phyloP scores from a whole-genome alignment of 2,888 invertebrate species.

The Tortricodes alternella region DNA sequence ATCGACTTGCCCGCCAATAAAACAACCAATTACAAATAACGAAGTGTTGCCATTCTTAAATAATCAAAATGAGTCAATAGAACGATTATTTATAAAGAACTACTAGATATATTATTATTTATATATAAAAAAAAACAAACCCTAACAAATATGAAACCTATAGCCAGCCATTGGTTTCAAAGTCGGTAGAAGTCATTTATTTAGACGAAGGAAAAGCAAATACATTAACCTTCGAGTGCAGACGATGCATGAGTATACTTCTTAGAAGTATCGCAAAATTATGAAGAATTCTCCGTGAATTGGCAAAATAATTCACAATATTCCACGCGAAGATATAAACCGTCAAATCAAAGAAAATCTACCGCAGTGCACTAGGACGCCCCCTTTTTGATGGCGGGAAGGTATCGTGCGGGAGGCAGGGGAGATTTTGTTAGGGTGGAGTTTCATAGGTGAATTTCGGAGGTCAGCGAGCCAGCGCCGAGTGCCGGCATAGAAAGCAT shows the following conservation, averaged over 20 bases:
- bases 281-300: conserved; percentile 16
- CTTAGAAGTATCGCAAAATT: conserved; percentile 2
- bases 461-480: conserved; percentile 63
- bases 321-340: conserved; percentile 49
- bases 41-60: no score
- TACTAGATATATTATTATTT: no score
- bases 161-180: background rate
- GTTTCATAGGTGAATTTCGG: conserved; percentile 58
- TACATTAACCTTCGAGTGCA: background rate
- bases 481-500: conserved; percentile 59
- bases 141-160: conserved; percentile 36
- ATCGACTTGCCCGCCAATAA: no score
- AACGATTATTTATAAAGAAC: no score
- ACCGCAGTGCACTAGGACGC: conserved; percentile 9
- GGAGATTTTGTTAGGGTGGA: conserved; percentile 46
- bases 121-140: no score
- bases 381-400: background rate
- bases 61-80: no score
- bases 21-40: no score
- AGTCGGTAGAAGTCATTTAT: background rate
- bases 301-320: conserved; percentile 46
- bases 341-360: conserved; percentile 40
- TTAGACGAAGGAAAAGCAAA: background rate
- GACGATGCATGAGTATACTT: background rate
- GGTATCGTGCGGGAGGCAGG: conserved; percentile 18